phyloP scores from a whole-genome alignment of 2,888 invertebrate genomes.

The Proisotoma minuta region DNA sequence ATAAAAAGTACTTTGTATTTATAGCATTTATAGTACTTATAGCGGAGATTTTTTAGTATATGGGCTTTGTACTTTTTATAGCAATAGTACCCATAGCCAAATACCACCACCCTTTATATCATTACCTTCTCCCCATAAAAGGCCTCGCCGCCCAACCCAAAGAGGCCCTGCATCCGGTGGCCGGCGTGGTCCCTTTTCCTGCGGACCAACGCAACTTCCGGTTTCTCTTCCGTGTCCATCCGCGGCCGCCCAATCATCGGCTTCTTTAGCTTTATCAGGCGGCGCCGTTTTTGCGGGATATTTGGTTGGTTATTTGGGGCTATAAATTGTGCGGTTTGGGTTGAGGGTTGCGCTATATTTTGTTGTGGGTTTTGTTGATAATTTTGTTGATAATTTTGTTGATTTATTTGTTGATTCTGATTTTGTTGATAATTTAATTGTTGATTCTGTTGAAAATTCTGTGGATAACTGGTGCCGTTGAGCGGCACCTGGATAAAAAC shows the following conservation, averaged over 20 bases:
- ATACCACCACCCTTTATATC: too few relatives aligned
- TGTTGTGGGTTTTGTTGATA: too few relatives aligned
- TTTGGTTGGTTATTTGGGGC: not conserved
- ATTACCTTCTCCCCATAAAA: conserved; percentile 45
- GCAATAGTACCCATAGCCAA: too few relatives aligned
- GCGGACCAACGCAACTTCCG: not conserved
- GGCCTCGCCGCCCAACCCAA: conserved; percentile 41
- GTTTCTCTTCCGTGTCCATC: conserved; percentile 12
- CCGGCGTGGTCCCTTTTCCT: conserved; percentile 19
- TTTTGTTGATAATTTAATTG: not conserved
- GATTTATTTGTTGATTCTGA: too few relatives aligned
- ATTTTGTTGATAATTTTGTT: too few relatives aligned
- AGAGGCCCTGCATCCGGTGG: conserved; percentile 45
- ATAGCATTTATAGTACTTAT: too few relatives aligned
- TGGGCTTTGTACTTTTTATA: too few relatives aligned
- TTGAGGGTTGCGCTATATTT: too few relatives aligned
- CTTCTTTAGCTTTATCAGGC: conserved; percentile 24
- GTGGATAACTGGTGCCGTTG: not conserved
- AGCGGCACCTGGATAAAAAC: not conserved
- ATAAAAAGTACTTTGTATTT: too few relatives aligned
- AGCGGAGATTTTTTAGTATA: too few relatives aligned
- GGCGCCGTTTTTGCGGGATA: conserved; percentile 23
- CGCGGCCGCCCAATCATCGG: conserved; percentile 26
- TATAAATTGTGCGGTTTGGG: too few relatives aligned
- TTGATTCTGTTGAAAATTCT: too few relatives aligned